These are phyloP conservation scores for Rhyacophila brunnea DNA, from an alignment of 1,140 invertebrate species.

Conservation along the genomic window DNA sequence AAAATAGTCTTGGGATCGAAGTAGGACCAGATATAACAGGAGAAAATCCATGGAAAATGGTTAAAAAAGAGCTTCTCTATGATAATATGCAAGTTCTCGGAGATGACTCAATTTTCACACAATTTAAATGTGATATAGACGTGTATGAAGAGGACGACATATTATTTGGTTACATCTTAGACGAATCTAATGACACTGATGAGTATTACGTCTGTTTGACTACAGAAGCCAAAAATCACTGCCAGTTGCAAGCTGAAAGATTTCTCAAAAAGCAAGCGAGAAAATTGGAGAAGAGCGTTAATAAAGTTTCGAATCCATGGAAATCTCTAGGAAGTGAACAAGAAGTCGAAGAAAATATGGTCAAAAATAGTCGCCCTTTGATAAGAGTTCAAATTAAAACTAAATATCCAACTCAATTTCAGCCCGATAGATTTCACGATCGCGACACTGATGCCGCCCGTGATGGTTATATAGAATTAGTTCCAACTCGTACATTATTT, in stretches of 20 bases:
- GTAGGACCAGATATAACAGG: conserved; percentile 62
- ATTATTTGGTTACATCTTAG: conserved; percentile 67
- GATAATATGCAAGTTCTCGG: conserved; percentile 55
- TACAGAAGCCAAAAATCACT: conserved; percentile 56
- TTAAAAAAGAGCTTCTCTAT: conserved; percentile 61
- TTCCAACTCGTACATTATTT: conserved; percentile 56
- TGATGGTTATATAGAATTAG: conserved; percentile 66
- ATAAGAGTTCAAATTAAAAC: conserved; percentile 65
- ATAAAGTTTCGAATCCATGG: conserved; percentile 62
- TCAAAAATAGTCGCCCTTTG: conserved; percentile 56
- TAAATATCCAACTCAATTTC: conserved; percentile 56
- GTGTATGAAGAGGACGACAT: conserved; percentile 56
- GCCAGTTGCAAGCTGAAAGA: conserved; percentile 56
- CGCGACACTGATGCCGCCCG: conserved; percentile 56
- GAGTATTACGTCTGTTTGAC: conserved; percentile 72
- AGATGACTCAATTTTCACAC: conserved; percentile 59
- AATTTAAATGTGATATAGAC: conserved; percentile 52
- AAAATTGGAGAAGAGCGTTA: conserved; percentile 60
- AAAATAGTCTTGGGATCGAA: conserved; percentile 51
- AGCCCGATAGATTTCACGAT: conserved; percentile 47
- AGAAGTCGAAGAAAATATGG: conserved; percentile 58
- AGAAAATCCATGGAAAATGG: conserved; percentile 70
- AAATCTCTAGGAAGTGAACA: conserved; percentile 60
- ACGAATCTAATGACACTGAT: conserved; percentile 58
- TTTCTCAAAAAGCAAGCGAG: conserved; percentile 54